Evolutionary conservation across 2,113 vertebrate genomes (phyloP).

Genomic region (Strix uralensis): DNA sequence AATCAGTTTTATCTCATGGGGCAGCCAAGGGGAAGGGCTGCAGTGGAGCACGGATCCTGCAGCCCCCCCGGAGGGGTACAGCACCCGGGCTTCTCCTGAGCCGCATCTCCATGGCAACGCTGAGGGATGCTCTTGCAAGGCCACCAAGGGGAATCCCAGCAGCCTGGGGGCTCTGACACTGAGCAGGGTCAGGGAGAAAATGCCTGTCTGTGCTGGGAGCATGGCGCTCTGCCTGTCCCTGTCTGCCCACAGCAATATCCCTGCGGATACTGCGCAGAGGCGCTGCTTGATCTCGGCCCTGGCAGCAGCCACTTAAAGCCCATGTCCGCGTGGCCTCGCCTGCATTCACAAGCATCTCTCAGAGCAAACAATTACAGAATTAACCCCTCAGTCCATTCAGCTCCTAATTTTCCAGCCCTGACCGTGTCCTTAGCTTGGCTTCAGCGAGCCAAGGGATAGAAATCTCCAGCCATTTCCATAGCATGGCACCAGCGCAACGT

Average conservation of each 20-base stretch:
- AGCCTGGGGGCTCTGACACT: not conserved
- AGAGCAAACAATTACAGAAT: not conserved
- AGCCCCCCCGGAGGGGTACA: not conserved
- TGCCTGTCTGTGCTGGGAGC: not conserved
- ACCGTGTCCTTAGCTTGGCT: not conserved
- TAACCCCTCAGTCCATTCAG: not conserved
- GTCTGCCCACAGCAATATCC: not conserved
- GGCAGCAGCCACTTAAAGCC: not conserved
- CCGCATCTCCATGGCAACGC: slow-evolving; percentile 8
- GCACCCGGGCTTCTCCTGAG: not conserved
- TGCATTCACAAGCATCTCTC: not conserved
- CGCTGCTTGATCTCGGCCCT: not conserved
- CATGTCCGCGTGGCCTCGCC: rapidly evolving
- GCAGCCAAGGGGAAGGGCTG: not conserved
- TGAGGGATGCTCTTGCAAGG: not conserved
- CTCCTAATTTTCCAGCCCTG: not conserved
- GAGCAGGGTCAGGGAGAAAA: not conserved
- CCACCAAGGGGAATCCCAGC: not conserved
- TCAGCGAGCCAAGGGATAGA: not conserved
- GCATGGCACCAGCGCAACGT: rapidly evolving
- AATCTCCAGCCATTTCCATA: not conserved
- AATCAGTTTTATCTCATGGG: not conserved
- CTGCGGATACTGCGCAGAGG: not conserved
- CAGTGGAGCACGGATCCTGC: rapidly evolving
- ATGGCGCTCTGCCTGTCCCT: not conserved